Evolutionary conservation across 2,888 invertebrate genomes (phyloP).

Genomic region (Apodemia zela): DNA sequence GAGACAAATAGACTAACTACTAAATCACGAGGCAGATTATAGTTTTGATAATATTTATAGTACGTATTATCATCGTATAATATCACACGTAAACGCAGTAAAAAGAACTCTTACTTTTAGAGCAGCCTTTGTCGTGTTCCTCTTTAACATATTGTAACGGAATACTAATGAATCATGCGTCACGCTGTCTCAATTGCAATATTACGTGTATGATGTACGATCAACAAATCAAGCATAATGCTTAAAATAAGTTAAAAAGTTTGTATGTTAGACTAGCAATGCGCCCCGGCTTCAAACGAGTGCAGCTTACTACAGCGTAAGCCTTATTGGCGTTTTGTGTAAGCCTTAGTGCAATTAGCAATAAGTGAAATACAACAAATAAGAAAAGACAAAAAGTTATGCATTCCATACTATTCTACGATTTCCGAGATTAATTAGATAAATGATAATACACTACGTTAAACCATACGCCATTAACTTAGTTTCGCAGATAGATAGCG

Average conservation of each 20-base stretch:
- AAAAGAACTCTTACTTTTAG: slow-evolving; percentile 3
- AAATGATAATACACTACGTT: too few relatives aligned
- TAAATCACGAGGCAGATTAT: background rate
- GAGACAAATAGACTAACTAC: background rate
- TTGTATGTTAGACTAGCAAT: background rate
- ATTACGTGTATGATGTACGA: background rate
- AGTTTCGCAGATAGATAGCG: too few relatives aligned
- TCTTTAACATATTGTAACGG: background rate
- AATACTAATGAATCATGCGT: slow-evolving; percentile 5
- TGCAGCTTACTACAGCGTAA: too few relatives aligned
- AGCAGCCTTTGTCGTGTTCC: background rate
- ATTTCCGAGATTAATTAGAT: too few relatives aligned
- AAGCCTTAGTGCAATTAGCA: too few relatives aligned
- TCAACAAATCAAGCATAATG: background rate
- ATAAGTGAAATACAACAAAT: too few relatives aligned
- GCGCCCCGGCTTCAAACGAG: too few relatives aligned
- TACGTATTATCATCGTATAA: too few relatives aligned
- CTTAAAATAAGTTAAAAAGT: background rate
- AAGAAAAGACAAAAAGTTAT: too few relatives aligned
- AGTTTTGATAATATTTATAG: background rate
- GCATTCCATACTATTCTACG: too few relatives aligned
- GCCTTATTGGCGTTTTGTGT: too few relatives aligned
- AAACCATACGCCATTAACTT: too few relatives aligned
- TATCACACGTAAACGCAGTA: background rate
- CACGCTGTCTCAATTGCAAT: background rate